Percentiles rank a stretch among this genome's conserved stretches.
Evolutionary conservation across 2,888 invertebrate genomes (phyloP).

Genomic region (Tipula lateralis): DNA sequence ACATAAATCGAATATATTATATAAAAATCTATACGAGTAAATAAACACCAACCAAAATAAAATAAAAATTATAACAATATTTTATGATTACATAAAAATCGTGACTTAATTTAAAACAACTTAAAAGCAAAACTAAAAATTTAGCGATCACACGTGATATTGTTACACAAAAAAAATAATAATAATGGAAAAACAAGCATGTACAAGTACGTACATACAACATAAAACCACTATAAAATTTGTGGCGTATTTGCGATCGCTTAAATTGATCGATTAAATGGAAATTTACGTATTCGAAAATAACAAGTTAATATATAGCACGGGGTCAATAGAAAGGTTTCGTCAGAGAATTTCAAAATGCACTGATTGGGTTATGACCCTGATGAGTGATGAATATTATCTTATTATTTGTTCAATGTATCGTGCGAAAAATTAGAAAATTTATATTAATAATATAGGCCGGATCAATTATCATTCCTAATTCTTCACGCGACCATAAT

Average conservation of each 20-base stretch:
- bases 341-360: not conserved
- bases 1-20: not conserved
- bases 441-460: not conserved
- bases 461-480: not conserved
- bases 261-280: not conserved
- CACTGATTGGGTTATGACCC: not conserved
- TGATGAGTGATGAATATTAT: not conserved
- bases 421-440: not conserved
- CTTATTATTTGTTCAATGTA: not conserved
- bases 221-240: not conserved
- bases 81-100: constrained; percentile 11
- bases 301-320: not conserved
- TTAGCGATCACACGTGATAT: constrained; percentile 3
- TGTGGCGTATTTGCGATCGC: not conserved
- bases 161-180: not conserved
- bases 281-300: not conserved
- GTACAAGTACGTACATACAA: not conserved
- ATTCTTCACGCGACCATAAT: not conserved
- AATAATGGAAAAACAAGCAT: not conserved
- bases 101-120: constrained; percentile 1
- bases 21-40: not conserved
- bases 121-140: not conserved
- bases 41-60: not conserved
- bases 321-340: not conserved
- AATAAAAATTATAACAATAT: not conserved